Base-by-base conservation (phyloP, 2,113 vertebrate genomes). In the Rhea pennata region DNA sequence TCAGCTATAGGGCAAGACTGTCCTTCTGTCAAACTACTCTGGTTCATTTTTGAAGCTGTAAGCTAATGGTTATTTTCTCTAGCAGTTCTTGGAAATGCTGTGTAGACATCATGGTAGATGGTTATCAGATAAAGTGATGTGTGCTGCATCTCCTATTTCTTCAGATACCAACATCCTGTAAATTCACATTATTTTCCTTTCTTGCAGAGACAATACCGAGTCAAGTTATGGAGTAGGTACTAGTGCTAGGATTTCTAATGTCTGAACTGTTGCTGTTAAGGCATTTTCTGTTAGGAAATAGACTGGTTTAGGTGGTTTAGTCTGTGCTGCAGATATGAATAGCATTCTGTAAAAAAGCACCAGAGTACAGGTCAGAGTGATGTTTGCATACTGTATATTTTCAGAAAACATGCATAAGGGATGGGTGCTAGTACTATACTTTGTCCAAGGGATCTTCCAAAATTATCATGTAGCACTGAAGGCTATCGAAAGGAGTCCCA, bases 31-130 rank as follows among this genome's bases (percentile, higher is more conserved):
- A 87, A 70, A 59, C 62, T 50, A 2, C 27, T 11, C 27, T 58
- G 61, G 42, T 92, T 95, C 67, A 71, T 61, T 84, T 89, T 61
- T 65, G 58, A 91, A 95, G 58, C 81, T 76, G 53, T 73, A 61
- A 76, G 48, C 27, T 75, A 82, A 65, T 81, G 24, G 20, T 65
- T 89, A 19, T 79, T 94, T 95, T 51, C 74, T 81, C 44, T 36
- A 73, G 77, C 70, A 73, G 44, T 79, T 97, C n/a, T 72, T 82
- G 42, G 69, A 65, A 62, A 39, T 84, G 56, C 77, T 67, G 22
- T 8, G 33, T 66, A 36, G 50, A 50, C 33, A 61, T 58, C 33
- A 7, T 1, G 2, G 58, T 22, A 62, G 54, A 24, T 44, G 36
- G 24, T 62, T 79, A 48, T 44, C 74, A 69, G 51, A 31, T 39